Evolutionary conservation across 2,797 vertebrate species (phyloP), one percentile per base, ranked within the genome.

Genomic region (Diplodus sargus): DNA sequence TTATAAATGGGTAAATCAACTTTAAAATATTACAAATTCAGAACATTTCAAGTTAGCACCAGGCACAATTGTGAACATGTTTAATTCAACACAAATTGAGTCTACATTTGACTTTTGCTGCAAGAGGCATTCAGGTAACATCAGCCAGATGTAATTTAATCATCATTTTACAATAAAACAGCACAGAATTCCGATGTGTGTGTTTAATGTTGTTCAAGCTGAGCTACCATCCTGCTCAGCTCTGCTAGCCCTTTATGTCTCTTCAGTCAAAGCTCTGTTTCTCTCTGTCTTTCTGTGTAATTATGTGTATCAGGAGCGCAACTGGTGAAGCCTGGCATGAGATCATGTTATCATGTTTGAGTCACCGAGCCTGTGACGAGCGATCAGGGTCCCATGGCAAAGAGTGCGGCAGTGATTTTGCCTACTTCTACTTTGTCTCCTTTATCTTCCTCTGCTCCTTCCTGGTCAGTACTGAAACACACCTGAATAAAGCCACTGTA

Each of bases 381-480:
- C 87, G 74, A 2, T 96, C 97, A 0, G 96, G 96, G 77, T 93
- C 92, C 1, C 85, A 75, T 13, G 96, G 93, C 68, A 96, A 96
- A 0, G 97, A 97, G 67, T 99, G 98, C 0, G 98, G 98, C 83
- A 99, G 97, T 0, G 97, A 99, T 86, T 99, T 99, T 30, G 98
- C 98, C 84, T 99, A 99, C 83, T 99, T 99, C 90, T 99, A 99
- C 95, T 99, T 99, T 0, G 97, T 99, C 70, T 99, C 98, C 0
- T 99, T 99, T 92, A 99, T 99, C 91, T 99, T 99, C 94, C 96
- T 99, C 42, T 98, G 97, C 91, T 99, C 98, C 71, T 99, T 99
- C 76, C 94, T 99, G 97, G 98, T 99, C 71, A 97, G 97, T 95
- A 4, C 58, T 62, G 34, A 18, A 52, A 63, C 65, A 25, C 23